These are phyloP conservation scores for Amblyopsis hoosieri DNA, from an alignment of 2,797 vertebrate species.

Conservation along the genomic window DNA sequence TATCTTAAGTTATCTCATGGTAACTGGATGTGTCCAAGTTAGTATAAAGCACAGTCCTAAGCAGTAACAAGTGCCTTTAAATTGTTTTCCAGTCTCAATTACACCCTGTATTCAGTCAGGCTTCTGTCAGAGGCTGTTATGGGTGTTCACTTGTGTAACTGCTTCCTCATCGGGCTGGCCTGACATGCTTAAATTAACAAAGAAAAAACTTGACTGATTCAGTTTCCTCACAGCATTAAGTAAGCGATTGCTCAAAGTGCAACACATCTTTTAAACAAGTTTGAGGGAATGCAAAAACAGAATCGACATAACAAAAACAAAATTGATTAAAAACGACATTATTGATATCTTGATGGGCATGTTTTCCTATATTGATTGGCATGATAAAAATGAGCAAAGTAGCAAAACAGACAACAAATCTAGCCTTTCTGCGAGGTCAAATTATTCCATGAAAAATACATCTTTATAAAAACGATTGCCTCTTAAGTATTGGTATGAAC, in stretches of 20 bases:
- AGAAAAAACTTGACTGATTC: slow-evolving; percentile 3
- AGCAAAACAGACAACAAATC: no score
- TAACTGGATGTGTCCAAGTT: slow-evolving; percentile 26
- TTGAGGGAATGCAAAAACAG: neutral
- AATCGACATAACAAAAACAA: no score
- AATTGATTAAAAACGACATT: no score
- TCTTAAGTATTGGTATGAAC: no score
- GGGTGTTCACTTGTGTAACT: slow-evolving; percentile 34
- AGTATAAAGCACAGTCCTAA: slow-evolving; percentile 46
- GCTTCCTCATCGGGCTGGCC: neutral
- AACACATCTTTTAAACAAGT: slow-evolving; percentile 8
- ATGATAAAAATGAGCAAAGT: no score
- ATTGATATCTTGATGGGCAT: no score
- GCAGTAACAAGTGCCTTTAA: slow-evolving; percentile 41
- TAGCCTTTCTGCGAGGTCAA: no score
- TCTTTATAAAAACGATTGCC: no score
- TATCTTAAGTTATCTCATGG: slow-evolving; percentile 12
- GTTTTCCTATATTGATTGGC: no score
- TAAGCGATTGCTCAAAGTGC: slow-evolving; percentile 18
- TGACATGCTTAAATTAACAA: neutral
- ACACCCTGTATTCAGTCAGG: neutral
- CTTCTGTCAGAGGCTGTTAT: slow-evolving; percentile 38
- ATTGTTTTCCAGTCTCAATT: slow-evolving; percentile 22
- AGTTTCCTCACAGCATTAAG: neutral
- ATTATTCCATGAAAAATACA: no score